Conservation (phyloP, 2,888 invertebrate species). For the Zonitis immaculata region DNA sequence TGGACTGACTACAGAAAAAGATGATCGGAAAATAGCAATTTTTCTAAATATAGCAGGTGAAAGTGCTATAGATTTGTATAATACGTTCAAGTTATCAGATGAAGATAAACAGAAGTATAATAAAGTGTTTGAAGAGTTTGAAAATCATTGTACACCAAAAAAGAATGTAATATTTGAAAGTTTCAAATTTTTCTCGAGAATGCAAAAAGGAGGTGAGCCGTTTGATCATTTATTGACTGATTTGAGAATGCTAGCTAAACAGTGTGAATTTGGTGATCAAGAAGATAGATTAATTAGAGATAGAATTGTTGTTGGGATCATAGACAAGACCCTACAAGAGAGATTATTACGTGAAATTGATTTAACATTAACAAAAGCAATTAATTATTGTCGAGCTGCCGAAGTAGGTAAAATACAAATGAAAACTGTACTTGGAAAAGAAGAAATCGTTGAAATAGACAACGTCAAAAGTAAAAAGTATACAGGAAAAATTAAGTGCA, state of each 20-base stretch:
- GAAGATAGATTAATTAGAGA: neutral
- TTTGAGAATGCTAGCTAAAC: neutral
- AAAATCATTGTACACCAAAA: conserved; percentile 11
- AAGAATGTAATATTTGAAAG: conserved; percentile 9
- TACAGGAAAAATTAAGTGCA: neutral
- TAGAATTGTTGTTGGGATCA: neutral
- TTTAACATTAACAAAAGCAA: neutral
- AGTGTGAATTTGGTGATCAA: neutral
- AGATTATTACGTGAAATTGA: neutral
- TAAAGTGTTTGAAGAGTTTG: conserved; percentile 20
- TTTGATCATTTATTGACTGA: neutral
- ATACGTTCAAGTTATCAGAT: conserved; percentile 24
- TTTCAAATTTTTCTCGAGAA: neutral
- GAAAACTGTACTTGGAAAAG: neutral
- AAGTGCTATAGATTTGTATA: conserved; percentile 25
- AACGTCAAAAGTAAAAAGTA: neutral
- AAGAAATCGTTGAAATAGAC: neutral
- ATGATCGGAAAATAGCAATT: conserved; percentile 21
- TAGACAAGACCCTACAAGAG: neutral
- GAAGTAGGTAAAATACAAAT: neutral
- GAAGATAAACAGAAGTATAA: conserved; percentile 19
- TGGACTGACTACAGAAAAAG: neutral
- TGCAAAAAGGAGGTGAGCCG: neutral
- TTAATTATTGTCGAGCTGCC: neutral
- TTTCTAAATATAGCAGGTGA: conserved; percentile 26